Conservation (phyloP, 2,888 invertebrate species). For the Brachyptera risi region DNA sequence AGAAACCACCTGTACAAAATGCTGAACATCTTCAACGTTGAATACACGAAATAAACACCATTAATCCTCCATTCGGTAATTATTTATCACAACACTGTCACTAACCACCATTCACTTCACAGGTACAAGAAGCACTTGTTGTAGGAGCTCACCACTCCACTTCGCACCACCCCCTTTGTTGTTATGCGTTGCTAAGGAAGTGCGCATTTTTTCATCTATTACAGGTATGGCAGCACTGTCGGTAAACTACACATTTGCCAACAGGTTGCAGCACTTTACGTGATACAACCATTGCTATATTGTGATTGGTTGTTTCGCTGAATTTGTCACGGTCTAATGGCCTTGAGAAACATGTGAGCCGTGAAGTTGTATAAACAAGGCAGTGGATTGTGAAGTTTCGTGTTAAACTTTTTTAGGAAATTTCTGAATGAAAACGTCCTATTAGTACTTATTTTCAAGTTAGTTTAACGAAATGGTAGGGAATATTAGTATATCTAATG, state of each 20-base stretch:
- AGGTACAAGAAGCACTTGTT: background rate
- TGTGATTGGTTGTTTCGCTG: too few species aligned
- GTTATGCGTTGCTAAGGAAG: background rate
- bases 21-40: background rate
- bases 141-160: too few species aligned
- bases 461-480: too few species aligned
- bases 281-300: too few species aligned
- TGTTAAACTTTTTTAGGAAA: too few species aligned
- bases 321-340: too few species aligned
- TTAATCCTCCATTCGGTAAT: background rate
- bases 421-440: too few species aligned
- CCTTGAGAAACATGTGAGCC: too few species aligned
- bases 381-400: too few species aligned
- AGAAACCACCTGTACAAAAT: background rate
- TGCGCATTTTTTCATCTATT: background rate
- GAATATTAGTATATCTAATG: too few species aligned
- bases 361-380: too few species aligned
- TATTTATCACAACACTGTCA: background rate
- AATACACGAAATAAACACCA: background rate
- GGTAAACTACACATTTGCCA: background rate
- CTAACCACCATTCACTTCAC: background rate
- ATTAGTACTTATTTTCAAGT: too few species aligned
- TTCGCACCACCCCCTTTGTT: background rate
- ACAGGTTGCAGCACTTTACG: background rate
- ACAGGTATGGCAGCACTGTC: background rate